Evolutionary conservation across 2,797 vertebrate species (phyloP), one percentile per base, ranked within the genome.

Genomic region (Cyclura pinguis): DNA sequence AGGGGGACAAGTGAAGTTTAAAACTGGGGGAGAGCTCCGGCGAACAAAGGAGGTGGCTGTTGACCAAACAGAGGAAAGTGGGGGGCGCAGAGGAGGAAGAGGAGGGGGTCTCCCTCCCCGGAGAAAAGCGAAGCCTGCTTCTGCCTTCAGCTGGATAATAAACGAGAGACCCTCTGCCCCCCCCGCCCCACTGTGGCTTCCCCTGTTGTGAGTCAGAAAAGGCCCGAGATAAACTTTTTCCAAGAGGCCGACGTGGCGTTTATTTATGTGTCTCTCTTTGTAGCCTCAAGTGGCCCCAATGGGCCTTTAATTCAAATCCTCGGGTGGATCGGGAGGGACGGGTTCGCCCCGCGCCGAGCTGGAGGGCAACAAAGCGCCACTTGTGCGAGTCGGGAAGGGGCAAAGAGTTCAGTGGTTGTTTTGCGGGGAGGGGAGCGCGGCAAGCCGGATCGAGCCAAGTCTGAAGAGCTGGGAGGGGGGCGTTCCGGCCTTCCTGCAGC

Each of bases 1-100:
- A 16, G 35, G 8, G 96, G 96, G 96, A 96, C 96, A 96, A 97
- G 97, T 97, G 97, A 97, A 98, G 98, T 97, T 98, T 98, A 97
- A 98, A 97, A 97, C 97, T 96, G 97, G 97, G 98, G 97, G 96
- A 97, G 97, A 97, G 97, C 97, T 96, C 95, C 86, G 92, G 96
- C 96, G 97, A 98, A 98, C 98, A 98, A 98, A 98, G 97, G 92
- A 93, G 95, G 95, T 95, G 97, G 97, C 97, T 98, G 97, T 98
- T 98, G 93, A 4, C 55, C 80, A 59, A 88, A 80, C 18, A 80
- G 62, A 55, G 82, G 82, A 57, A 62, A 62, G 72, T 32, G 47
- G 72, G 42, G 9, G 27, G 6, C 8, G 52, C 4, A 42, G 80
- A 38, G 4, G 64, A 6, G 76, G 9, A 13, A 18, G 77, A 7